These are phyloP conservation scores for Athene cunicularia DNA, from an alignment of 2,113 vertebrate genomes.

Conservation along the genomic window DNA sequence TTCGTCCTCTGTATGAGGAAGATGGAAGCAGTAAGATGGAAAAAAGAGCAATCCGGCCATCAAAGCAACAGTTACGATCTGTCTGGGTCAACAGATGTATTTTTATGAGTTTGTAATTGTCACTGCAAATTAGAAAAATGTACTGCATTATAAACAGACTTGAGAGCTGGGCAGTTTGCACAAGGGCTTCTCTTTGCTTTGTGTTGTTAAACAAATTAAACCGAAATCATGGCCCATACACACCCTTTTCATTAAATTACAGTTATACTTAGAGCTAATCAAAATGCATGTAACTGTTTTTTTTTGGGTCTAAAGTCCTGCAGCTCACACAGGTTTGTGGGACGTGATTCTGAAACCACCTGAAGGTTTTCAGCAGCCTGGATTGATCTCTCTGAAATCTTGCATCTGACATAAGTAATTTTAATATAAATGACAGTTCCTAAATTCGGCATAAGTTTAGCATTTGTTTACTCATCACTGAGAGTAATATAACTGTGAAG, in stretches of 20 bases:
- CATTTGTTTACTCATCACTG: not conserved
- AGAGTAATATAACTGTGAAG: not conserved
- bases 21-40: not conserved
- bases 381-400: not conserved
- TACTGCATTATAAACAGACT: not conserved
- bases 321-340: not conserved
- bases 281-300: not conserved
- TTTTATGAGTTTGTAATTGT: not conserved
- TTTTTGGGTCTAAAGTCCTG: not conserved
- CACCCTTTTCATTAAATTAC: not conserved
- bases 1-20: not conserved
- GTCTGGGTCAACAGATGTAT: not conserved
- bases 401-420: not conserved
- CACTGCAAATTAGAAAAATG: not conserved
- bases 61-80: not conserved
- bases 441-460: not conserved
- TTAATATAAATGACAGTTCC: not conserved
- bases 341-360: not conserved
- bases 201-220: not conserved
- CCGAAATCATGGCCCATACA: not conserved
- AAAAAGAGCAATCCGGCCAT: not conserved
- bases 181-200: not conserved
- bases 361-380: not conserved
- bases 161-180: not conserved
- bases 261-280: not conserved